A percentile compares a stretch with the other conserved stretches of the same genome.
Conservation (phyloP, 2,113 vertebrate genomes). For the Rhinoderma darwinii region DNA sequence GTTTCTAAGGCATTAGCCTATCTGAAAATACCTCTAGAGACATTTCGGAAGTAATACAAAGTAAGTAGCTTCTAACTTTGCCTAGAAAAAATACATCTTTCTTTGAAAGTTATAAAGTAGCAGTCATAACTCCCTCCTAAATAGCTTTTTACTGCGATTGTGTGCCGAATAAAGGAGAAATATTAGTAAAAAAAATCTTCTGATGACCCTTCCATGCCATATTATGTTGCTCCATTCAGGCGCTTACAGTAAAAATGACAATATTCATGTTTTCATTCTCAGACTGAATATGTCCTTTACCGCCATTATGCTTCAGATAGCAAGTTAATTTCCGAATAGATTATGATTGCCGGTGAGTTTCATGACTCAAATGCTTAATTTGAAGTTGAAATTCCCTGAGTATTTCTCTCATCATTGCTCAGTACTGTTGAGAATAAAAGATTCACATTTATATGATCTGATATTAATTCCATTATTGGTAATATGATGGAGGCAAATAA, state of each 20-base stretch:
- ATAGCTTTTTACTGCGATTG: neutral
- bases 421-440: conserved; percentile 75
- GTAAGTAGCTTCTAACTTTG: neutral
- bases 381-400: conserved; percentile 77
- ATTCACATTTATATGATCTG: conserved; percentile 77
- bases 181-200: conserved; percentile 16
- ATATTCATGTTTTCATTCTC: conserved; percentile 75
- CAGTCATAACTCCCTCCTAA: neutral
- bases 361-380: conserved; percentile 83
- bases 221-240: neutral
- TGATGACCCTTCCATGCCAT: neutral
- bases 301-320: conserved; percentile 76
- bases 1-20: neutral
- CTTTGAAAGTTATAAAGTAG: conserved; percentile 2
- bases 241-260: neutral
- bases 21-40: neutral
- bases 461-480: conserved; percentile 81
- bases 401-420: conserved; percentile 73
- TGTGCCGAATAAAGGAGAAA: neutral
- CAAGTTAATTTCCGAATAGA: conserved; percentile 77
- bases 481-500: conserved; percentile 80
- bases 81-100: neutral
- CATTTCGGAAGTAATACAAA: neutral
- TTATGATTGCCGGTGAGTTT: conserved; percentile 76
- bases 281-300: conserved; percentile 72